These are phyloP conservation scores for Euura saliciscinereae DNA, from an alignment of 1,140 invertebrate species.

Conservation along the genomic window DNA sequence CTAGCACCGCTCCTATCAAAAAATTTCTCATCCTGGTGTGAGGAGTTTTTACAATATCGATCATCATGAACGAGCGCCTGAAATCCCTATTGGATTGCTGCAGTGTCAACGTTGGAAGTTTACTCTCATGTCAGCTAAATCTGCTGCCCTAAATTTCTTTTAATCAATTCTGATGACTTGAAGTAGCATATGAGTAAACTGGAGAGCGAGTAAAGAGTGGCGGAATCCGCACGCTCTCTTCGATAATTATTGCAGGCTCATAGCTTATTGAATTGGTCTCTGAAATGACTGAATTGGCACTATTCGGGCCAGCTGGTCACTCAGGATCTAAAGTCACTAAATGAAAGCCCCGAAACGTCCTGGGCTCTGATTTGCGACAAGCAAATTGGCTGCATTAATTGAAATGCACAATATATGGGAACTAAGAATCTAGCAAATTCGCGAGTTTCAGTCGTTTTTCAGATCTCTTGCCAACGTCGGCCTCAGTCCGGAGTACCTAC, in stretches of 20 bases:
- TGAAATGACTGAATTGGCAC: neutral
- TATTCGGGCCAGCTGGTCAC: neutral
- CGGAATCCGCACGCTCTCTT: conserved; percentile 11
- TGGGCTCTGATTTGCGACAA: conserved; percentile 40
- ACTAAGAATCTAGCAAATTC: conserved; percentile 31
- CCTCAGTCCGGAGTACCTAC: conserved; percentile 30
- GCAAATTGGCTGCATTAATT: conserved; percentile 42
- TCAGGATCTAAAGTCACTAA: conserved; percentile 26
- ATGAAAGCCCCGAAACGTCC: conserved; percentile 42
- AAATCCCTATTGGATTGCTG: too few relatives aligned
- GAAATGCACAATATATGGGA: conserved; percentile 33
- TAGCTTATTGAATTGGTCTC: conserved; percentile 18
- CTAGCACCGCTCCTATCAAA: too few relatives aligned
- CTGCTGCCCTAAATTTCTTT: too few relatives aligned
- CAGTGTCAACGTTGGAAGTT: too few relatives aligned
- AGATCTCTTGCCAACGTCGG: conserved; percentile 33
- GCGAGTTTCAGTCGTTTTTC: conserved; percentile 27
- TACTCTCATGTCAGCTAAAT: too few relatives aligned
- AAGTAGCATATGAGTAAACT: too few relatives aligned
- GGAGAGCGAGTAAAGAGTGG: too few relatives aligned
- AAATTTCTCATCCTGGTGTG: too few relatives aligned
- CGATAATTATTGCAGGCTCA: conserved; percentile 22
- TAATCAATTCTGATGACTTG: too few relatives aligned
- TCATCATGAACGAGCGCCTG: too few relatives aligned
- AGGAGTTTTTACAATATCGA: too few relatives aligned